These are phyloP conservation scores for Metallyticus violacea DNA, from an alignment of 2,888 invertebrate species.

Conservation along the genomic window DNA sequence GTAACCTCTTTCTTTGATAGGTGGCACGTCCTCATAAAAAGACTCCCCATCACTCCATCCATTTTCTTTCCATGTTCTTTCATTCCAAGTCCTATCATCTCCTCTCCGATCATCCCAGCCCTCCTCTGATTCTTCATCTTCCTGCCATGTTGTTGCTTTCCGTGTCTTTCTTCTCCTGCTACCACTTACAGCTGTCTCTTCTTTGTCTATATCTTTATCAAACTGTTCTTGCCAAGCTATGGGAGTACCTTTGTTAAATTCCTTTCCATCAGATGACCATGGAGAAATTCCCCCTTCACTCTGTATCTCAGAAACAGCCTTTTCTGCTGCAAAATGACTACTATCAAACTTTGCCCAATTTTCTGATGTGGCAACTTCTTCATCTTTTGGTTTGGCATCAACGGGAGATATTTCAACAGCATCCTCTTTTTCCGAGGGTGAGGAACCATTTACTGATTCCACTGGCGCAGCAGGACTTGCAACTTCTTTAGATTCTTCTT, in stretches of 20 bases:
- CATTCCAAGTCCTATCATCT: slow-evolving; percentile 38
- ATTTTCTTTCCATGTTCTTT: slow-evolving; percentile 39
- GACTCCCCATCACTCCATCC: slow-evolving; percentile 43
- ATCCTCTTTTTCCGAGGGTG: slow-evolving; percentile 12
- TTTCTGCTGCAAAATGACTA: slow-evolving; percentile 39
- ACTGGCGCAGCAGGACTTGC: background rate
- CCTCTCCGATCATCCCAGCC: slow-evolving; percentile 38
- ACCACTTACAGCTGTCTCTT: slow-evolving; percentile 34
- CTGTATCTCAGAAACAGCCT: slow-evolving; percentile 39
- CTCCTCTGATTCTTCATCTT: slow-evolving; percentile 42
- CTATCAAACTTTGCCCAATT: slow-evolving; percentile 60
- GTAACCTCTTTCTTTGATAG: slow-evolving; percentile 23
- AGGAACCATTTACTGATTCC: slow-evolving; percentile 1
- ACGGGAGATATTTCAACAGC: slow-evolving; percentile 45
- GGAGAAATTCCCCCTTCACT: slow-evolving; percentile 58
- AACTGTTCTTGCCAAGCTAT: slow-evolving; percentile 47
- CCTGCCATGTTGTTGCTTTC: slow-evolving; percentile 35
- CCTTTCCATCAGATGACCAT: slow-evolving; percentile 75
- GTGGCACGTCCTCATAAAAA: slow-evolving; percentile 39
- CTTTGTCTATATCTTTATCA: slow-evolving; percentile 41
- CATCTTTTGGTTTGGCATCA: slow-evolving; percentile 30
- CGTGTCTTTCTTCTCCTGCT: slow-evolving; percentile 45
- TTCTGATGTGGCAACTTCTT: slow-evolving; percentile 40
- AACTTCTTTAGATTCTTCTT: background rate
- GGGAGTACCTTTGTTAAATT: slow-evolving; percentile 51